These are phyloP conservation scores for Catharus bicknelli DNA, from an alignment of 2,113 vertebrate species.

Conservation along the genomic window DNA sequence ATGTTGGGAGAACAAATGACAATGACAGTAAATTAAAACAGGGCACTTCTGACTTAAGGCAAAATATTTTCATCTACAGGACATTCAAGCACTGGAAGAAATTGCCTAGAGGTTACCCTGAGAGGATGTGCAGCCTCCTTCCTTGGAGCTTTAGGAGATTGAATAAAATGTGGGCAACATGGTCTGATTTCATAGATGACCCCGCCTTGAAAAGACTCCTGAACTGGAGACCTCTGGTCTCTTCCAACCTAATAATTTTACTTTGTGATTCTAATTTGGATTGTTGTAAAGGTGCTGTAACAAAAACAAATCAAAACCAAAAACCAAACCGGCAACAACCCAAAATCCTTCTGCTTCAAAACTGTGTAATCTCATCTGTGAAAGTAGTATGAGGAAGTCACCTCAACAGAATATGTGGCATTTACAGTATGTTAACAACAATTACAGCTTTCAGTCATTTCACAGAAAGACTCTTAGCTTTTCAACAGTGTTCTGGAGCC, in stretches of 20 bases:
- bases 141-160: background rate
- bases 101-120: background rate
- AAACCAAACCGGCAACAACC: background rate
- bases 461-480: background rate
- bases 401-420: background rate
- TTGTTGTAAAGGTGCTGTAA: background rate
- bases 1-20: background rate
- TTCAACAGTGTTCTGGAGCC: background rate
- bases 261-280: background rate
- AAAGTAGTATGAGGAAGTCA: background rate
- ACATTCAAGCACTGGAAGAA: background rate
- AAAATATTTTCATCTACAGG: background rate
- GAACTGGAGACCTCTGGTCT: background rate
- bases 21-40: background rate
- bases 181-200: background rate
- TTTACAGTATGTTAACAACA: background rate
- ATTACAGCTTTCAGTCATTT: background rate
- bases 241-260: background rate
- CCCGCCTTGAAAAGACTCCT: background rate
- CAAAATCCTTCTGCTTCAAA: background rate
- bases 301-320: background rate
- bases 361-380: background rate
- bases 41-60: accelerated
- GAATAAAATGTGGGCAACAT: background rate
- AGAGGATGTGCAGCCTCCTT: background rate